phyloP scores from a whole-genome alignment of 2,797 vertebrate genomes.

The Cephalopachus bancanus region DNA sequence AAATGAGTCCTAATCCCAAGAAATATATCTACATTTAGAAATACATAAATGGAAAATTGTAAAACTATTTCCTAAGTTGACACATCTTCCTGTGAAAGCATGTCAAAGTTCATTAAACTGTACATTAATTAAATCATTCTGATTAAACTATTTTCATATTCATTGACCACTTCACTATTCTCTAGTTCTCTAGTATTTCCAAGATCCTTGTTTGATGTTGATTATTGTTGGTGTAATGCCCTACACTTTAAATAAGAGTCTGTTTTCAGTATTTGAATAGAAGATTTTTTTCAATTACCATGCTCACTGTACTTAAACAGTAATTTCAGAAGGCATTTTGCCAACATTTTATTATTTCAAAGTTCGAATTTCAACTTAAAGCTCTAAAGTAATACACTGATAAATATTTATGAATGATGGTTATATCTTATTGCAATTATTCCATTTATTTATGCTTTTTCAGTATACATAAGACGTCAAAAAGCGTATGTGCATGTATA shows the following conservation, averaged over 20 bases:
- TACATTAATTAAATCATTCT: neutral
- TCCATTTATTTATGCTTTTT: neutral
- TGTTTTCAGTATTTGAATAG: neutral
- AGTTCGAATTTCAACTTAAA: neutral
- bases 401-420: neutral
- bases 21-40: neutral
- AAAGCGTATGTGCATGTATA: neutral
- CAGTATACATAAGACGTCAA: neutral
- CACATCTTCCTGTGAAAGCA: neutral
- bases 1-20: neutral
- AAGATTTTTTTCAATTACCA: neutral
- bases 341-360: conserved; percentile 38
- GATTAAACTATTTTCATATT: neutral
- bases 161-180: neutral
- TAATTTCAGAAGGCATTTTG: neutral
- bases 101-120: neutral
- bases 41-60: neutral
- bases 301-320: neutral
- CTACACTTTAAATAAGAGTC: neutral
- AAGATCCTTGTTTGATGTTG: neutral
- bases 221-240: neutral
- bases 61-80: neutral
- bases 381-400: neutral
- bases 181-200: neutral
- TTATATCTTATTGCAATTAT: neutral